Evolutionary conservation across 2,797 vertebrate species (phyloP).

Genomic region (Ctenochaetus hawaiiensis): DNA sequence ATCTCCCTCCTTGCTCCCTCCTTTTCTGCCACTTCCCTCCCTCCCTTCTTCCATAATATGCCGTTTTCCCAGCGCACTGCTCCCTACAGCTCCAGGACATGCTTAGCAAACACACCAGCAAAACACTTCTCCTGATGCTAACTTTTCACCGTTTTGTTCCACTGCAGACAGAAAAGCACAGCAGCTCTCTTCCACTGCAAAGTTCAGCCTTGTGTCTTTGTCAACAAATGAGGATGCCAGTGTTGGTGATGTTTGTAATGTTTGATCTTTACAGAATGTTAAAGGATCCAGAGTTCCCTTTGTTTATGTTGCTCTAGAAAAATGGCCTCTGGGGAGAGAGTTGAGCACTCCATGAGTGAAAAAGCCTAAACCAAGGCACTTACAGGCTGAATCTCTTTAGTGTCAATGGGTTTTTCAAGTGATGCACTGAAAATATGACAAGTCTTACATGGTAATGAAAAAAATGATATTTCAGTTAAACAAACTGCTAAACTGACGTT

Average conservation of each 20-base stretch:
- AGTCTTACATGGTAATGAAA: background rate
- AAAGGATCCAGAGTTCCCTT: slow-evolving; percentile 12
- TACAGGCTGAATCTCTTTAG: background rate
- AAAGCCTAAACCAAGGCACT: background rate
- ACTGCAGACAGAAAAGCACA: slow-evolving; percentile 36
- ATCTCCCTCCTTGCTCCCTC: slow-evolving; percentile 59
- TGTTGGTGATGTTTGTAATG: slow-evolving; percentile 24
- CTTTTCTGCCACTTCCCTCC: slow-evolving; percentile 68
- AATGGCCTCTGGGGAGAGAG: background rate
- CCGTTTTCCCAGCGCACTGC: slow-evolving; percentile 77
- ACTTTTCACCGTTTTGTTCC: slow-evolving; percentile 72
- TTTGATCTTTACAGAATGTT: slow-evolving; percentile 49
- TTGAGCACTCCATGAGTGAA: background rate
- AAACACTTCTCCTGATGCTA: slow-evolving; percentile 71
- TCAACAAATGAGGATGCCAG: slow-evolving; percentile 50
- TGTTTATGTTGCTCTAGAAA: slow-evolving; percentile 27
- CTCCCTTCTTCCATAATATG: slow-evolving; percentile 75
- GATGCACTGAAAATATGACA: background rate
- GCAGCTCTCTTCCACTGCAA: slow-evolving; percentile 40
- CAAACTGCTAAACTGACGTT: too few species aligned
- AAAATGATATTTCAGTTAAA: background rate
- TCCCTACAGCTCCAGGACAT: slow-evolving; percentile 79
- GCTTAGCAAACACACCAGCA: slow-evolving; percentile 79
- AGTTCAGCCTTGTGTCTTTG: slow-evolving; percentile 42
- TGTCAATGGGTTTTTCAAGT: background rate